Evolutionary conservation across 2,888 invertebrate genomes (phyloP).

Genomic region (Silvanus unidentatus): DNA sequence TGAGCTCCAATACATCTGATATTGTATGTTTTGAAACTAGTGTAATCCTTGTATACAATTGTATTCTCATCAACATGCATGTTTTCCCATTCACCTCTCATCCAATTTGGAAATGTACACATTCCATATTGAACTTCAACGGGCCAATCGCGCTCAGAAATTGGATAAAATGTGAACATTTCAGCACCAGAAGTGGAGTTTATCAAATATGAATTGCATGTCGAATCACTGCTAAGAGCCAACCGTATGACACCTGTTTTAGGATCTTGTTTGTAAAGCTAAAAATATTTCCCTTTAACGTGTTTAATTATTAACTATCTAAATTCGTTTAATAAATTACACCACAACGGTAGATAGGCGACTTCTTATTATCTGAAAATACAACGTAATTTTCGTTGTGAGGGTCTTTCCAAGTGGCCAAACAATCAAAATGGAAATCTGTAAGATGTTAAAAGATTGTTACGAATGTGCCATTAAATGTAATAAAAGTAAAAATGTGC

Average conservation of each 20-base stretch:
- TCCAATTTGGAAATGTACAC: conserved; percentile 56
- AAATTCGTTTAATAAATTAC: conserved; percentile 41
- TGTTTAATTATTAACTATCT: neutral
- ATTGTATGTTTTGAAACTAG: conserved; percentile 50
- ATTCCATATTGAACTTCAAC: conserved; percentile 35
- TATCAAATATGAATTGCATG: conserved; percentile 52
- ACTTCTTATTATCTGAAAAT: conserved; percentile 50
- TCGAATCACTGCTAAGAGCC: conserved; percentile 59
- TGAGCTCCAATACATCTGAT: conserved; percentile 46
- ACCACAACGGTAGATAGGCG: conserved; percentile 56
- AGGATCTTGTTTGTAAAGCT: conserved; percentile 31
- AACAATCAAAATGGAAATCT: conserved; percentile 57
- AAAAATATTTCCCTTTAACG: conserved; percentile 9
- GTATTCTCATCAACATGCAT: conserved; percentile 47
- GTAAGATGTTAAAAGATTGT: conserved; percentile 15
- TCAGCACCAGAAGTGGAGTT: conserved; percentile 55
- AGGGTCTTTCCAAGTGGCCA: conserved; percentile 58
- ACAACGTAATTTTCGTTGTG: conserved; percentile 54
- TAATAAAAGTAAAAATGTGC: neutral
- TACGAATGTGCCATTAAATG: neutral
- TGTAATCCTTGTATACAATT: conserved; percentile 49
- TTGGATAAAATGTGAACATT: conserved; percentile 49
- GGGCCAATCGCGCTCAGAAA: conserved; percentile 41
- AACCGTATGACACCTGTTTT: conserved; percentile 52
- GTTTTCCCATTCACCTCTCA: conserved; percentile 59